Conservation (phyloP, 1,140 invertebrate genomes). For the Plodia interpunctella region DNA sequence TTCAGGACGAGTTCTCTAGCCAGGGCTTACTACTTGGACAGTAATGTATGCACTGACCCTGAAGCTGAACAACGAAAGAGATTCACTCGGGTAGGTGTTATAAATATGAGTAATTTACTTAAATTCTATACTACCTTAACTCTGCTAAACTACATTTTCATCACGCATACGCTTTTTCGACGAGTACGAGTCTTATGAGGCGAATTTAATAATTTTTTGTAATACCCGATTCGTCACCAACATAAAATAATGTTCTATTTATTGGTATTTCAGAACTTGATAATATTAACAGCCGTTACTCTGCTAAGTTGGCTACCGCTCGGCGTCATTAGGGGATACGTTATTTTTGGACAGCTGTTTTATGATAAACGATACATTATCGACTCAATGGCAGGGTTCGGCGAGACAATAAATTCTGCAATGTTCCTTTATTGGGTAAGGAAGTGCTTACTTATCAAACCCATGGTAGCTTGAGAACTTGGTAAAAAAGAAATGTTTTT, state of each 20-base stretch:
- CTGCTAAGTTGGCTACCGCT: slow-evolving; percentile 45
- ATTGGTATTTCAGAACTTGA: slow-evolving; percentile 29
- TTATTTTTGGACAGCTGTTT: slow-evolving; percentile 30
- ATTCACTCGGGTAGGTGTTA: too few species aligned
- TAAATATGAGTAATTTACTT: too few species aligned
- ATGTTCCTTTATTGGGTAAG: slow-evolving; percentile 48
- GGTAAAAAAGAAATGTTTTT: too few species aligned
- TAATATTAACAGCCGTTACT: slow-evolving; percentile 34
- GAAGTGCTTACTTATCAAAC: neutral
- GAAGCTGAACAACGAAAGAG: neutral
- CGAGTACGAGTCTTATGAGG: too few species aligned
- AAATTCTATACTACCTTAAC: too few species aligned
- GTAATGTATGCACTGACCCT: neutral
- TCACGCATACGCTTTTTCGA: too few species aligned
- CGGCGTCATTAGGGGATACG: slow-evolving; percentile 32
- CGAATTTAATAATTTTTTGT: too few species aligned
- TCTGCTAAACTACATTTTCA: too few species aligned
- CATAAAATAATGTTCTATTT: too few species aligned
- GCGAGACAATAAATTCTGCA: slow-evolving; percentile 29
- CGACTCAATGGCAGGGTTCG: neutral
- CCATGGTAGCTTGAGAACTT: too few species aligned
- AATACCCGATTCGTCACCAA: too few species aligned
- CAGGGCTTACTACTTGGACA: neutral
- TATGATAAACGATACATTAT: slow-evolving; percentile 8
- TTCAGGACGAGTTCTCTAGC: neutral